Evolutionary conservation across 2,888 invertebrate genomes (phyloP), one percentile per base, ranked within the genome.

Genomic region (Drosophila mimetica): DNA sequence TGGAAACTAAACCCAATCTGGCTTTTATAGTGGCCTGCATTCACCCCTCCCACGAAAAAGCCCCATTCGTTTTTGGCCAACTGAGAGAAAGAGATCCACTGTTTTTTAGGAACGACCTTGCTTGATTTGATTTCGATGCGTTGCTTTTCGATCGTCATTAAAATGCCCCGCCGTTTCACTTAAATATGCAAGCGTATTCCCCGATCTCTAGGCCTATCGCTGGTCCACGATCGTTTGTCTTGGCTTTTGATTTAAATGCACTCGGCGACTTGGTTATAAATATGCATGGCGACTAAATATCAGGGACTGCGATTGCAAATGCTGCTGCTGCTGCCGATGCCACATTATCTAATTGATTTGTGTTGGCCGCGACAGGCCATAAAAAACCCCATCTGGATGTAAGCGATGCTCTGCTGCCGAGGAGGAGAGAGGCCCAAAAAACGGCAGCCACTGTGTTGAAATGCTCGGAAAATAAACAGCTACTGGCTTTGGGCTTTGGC

Each of bases 221-320:
- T 5, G 2, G 13, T 18, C 46, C 60, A n/a, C 28, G 64, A 47
- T 53, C 61, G 71, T 77, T 77, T 76, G 66, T 80, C 80, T 77
- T 67, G 36, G 54, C 69, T 74, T 74, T 77, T 82, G 87, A 88
- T 81, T 88, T 77, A 81, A 88, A 77, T 88, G 89, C 87, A 85
- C 74, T 89, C 87, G 71, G 73, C 71, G 71, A 73, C 74, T 11
- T 3, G 79, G 67, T 67, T 71, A 84, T 85, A 81, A 85, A 85
- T 85, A 85, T 85, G 87, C 85, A 88, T 85, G 60, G 75, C 16
- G 4, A 8, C 28, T 30, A 25, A 25, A 13, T 16, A 46, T 46
- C 30, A 13, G 46, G 46, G 46, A 46, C 59, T 60, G 42, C 42
- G 64, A 64, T 64, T 64, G 64, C 64, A 44, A 67, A 37, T 67